These are phyloP conservation scores for Armadillidium nasatum DNA, from an alignment of 1,140 invertebrate species.

Conservation along the genomic window DNA sequence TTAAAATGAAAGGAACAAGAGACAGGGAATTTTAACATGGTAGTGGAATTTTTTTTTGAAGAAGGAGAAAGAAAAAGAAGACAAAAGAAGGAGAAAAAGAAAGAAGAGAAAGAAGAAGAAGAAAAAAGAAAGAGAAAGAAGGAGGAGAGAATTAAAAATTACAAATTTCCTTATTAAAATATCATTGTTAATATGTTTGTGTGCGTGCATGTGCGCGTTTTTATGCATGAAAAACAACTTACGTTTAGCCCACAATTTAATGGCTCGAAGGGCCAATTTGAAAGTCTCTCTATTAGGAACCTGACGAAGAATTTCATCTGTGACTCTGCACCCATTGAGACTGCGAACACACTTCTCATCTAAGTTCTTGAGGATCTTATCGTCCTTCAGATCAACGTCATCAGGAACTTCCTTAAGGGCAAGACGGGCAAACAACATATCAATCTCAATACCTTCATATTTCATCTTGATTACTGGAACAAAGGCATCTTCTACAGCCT, in stretches of 20 bases:
- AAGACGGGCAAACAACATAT: constrained; percentile 93
- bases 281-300: constrained; percentile 96
- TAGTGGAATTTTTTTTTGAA: too few species aligned
- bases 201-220: too few species aligned
- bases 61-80: too few species aligned
- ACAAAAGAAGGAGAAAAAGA: too few species aligned
- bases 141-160: too few species aligned
- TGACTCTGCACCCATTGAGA: constrained; percentile 95
- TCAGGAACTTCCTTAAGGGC: constrained; percentile 87
- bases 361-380: constrained; percentile 87
- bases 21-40: too few species aligned
- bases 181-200: too few species aligned
- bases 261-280: constrained; percentile 82
- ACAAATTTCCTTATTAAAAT: too few species aligned
- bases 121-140: too few species aligned
- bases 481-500: constrained; percentile 96
- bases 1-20: too few species aligned
- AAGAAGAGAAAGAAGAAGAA: too few species aligned
- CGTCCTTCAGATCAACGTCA: constrained; percentile 77
- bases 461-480: constrained; percentile 99
- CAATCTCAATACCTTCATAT: constrained; percentile 97
- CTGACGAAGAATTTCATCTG: constrained; percentile 92
- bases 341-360: constrained; percentile 95
- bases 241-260: constrained; percentile 99
- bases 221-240: constrained; percentile 53